Percentiles rank a stretch among this genome's conserved stretches.
These are phyloP conservation scores for Athrips mouffetella DNA, from an alignment of 2,888 invertebrate genomes.

Conservation along the genomic window DNA sequence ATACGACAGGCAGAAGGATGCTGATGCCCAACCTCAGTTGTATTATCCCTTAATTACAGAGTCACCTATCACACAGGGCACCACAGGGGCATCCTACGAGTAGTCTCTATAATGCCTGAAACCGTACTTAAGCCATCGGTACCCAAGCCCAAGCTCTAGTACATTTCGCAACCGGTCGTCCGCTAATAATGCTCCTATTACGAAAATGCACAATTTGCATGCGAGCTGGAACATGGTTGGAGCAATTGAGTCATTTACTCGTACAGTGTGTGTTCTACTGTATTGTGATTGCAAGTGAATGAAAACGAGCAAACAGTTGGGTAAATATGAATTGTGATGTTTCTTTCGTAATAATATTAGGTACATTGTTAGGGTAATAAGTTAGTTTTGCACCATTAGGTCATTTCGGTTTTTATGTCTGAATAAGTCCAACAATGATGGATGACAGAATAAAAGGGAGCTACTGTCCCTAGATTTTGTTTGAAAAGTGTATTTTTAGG, in stretches of 20 bases:
- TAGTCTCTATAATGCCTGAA: no score
- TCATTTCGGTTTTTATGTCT: no score
- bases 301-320: background rate
- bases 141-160: background rate
- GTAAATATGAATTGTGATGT: background rate
- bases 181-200: slow-evolving; percentile 10
- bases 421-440: no score
- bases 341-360: background rate
- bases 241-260: slow-evolving; percentile 12
- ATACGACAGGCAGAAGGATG: no score
- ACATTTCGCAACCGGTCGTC: background rate
- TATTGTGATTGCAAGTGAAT: slow-evolving; percentile 1
- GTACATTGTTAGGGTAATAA: background rate
- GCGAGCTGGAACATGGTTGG: slow-evolving; percentile 10
- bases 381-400: no score
- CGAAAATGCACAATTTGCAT: slow-evolving; percentile 14
- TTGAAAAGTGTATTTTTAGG: no score
- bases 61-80: no score
- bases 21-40: no score
- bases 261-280: background rate
- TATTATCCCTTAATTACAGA: no score
- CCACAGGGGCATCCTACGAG: no score
- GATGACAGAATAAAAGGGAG: no score
- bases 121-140: background rate
- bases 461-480: no score